A percentile compares a stretch with the other conserved stretches of the same genome.
Evolutionary conservation across 1,140 invertebrate species (phyloP).

Genomic region (Ceratosolen solmsi): DNA sequence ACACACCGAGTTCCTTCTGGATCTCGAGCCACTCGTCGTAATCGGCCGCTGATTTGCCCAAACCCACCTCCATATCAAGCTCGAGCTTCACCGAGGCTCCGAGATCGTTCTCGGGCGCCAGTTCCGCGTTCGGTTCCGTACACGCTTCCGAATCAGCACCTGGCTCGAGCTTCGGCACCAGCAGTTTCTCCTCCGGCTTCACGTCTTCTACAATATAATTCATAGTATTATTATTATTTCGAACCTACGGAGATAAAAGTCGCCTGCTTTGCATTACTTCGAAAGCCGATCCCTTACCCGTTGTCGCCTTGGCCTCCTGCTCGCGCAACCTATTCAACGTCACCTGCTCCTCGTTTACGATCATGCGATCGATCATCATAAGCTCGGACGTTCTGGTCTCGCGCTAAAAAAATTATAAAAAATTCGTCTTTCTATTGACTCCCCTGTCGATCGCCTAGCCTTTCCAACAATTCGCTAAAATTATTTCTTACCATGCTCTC

Average conservation of each 20-base stretch:
- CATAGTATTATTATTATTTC: background rate
- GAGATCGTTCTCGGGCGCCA: constrained; percentile 53
- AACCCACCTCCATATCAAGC: constrained; percentile 66
- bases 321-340: constrained; percentile 76
- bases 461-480: background rate
- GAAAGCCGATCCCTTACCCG: constrained; percentile 57
- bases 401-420: constrained; percentile 69
- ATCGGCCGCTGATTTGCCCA: constrained; percentile 68
- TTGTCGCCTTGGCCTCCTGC: constrained; percentile 67
- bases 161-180: constrained; percentile 70
- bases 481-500: constrained; percentile 84
- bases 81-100: constrained; percentile 69
- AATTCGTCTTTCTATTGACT: background rate
- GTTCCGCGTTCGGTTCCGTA: constrained; percentile 52
- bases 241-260: constrained; percentile 18
- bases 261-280: background rate
- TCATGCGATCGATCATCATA: constrained; percentile 82
- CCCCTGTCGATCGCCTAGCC: background rate
- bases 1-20: constrained; percentile 79
- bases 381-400: constrained; percentile 81
- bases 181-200: constrained; percentile 65
- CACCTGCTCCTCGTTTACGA: constrained; percentile 79
- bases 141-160: constrained; percentile 61
- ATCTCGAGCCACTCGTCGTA: constrained; percentile 82
- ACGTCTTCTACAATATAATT: constrained; percentile 16